A percentile compares a stretch with the other conserved stretches of the same genome.
Evolutionary conservation across 1,140 invertebrate species (phyloP).

Genomic region (Pogonus chalceus): DNA sequence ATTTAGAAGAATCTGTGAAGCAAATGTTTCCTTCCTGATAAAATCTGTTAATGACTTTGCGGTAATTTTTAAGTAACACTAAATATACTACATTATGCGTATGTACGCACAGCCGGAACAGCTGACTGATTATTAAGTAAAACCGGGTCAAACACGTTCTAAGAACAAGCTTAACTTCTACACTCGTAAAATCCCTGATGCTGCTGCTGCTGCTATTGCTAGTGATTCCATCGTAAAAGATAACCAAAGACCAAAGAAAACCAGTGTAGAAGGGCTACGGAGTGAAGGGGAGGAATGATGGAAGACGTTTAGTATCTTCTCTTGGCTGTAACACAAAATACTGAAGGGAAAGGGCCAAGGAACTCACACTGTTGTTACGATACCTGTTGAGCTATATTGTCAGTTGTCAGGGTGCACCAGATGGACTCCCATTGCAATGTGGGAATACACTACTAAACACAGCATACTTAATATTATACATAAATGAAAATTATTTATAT

Average conservation of each 20-base stretch:
- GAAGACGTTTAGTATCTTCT: background rate
- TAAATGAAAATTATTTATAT: too few species aligned
- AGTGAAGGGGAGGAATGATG: background rate
- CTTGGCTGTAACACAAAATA: background rate
- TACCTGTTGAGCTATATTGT: background rate
- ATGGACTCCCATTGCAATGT: background rate
- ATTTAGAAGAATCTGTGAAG: too few species aligned
- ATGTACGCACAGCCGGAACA: background rate
- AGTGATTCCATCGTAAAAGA: too few species aligned
- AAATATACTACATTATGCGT: too few species aligned
- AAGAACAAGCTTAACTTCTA: background rate
- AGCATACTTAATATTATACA: too few species aligned
- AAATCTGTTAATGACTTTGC: too few species aligned
- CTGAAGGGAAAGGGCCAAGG: too few species aligned
- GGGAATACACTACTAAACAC: background rate
- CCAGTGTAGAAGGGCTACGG: background rate
- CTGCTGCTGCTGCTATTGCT: too few species aligned
- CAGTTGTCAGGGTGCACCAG: background rate
- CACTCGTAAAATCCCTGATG: too few species aligned
- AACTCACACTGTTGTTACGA: background rate
- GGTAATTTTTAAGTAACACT: too few species aligned
- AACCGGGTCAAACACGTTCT: background rate
- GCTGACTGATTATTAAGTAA: background rate
- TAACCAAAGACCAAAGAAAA: too few species aligned
- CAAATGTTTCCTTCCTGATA: too few species aligned